phyloP scores from a whole-genome alignment of 2,888 invertebrate species.

The Lepidochrysops patricia region DNA sequence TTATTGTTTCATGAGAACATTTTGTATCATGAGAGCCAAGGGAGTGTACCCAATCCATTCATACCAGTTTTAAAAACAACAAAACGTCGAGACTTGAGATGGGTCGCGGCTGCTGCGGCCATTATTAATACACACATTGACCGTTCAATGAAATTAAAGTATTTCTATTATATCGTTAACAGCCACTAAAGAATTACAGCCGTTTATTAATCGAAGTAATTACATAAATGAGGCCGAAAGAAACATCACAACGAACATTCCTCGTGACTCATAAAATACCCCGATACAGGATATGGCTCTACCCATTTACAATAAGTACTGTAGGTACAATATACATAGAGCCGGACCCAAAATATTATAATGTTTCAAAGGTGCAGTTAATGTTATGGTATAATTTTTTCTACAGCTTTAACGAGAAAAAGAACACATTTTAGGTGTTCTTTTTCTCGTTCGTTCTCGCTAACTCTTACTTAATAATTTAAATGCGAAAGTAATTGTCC shows the following conservation, averaged over 20 bases:
- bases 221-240: constrained; percentile 11
- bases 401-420: too few species aligned
- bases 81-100: constrained; percentile 1
- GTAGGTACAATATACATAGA: too few species aligned
- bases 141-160: constrained; percentile 9
- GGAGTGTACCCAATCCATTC: constrained; percentile 42
- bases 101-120: constrained; percentile 1
- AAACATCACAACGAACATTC: constrained; percentile 5
- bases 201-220: constrained; percentile 8
- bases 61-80: constrained; percentile 25
- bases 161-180: constrained; percentile 13
- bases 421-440: too few species aligned
- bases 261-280: not conserved
- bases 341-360: too few species aligned
- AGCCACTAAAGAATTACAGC: constrained; percentile 11
- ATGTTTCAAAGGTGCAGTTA: too few species aligned
- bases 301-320: too few species aligned
- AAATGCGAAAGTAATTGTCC: too few species aligned
- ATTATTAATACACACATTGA: constrained; percentile 11
- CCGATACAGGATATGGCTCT: not conserved
- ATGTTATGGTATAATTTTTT: too few species aligned
- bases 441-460: too few species aligned
- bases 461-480: too few species aligned
- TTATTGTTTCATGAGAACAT: constrained; percentile 61
- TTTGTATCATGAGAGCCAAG: constrained; percentile 51